Evolutionary conservation across 2,113 vertebrate species (phyloP), one percentile per base, ranked within the genome.

Genomic region (Lamprotornis superbus): DNA sequence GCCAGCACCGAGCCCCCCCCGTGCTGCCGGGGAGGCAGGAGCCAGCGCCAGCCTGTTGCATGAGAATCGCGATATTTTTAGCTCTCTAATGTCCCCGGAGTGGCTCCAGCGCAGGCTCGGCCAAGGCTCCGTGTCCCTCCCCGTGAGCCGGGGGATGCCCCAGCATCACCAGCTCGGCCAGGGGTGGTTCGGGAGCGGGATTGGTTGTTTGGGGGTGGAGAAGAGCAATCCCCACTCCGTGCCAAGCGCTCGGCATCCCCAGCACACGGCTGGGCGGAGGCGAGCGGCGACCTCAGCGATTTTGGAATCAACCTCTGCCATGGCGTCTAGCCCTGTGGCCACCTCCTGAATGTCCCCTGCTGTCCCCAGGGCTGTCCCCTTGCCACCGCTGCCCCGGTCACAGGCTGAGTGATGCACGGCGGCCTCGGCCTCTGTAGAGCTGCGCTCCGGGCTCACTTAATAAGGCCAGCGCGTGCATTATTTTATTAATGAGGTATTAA

Each of bases 401-500:
- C 24, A 0, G 46, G 76, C 63, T 19, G 65, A 63, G 59, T 11
- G 13, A 15, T 60, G 25, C 2, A 0, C 2, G 4, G 77, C 7
- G 83, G 68, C 90, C 93, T 87, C 9, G 6, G 69, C 70, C 40
- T 65, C 89, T 27, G 44, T 31, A 13, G 55, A 87, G 79, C 63
- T 13, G 28, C 2, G 7, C 87, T 94, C 91, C 0, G 1, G 40
- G 88, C 88, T 90, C 33, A 1, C 57, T 96, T 97, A 94, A 90
- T 89, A 92, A 93, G 77, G 85, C 67, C 93, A 47, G 77, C 1
- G 7, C 10, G 2, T 69, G 91, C 67, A 52, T 95, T 96, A 89
- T 80, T 94, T 94, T 87, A 94, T 96, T 96, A 97, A 96, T 87
- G 94, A 94, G 89, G 75, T 93, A 94, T 96, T 96, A 90, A 95